Percentiles rank a stretch among this genome's conserved stretches.
Conservation (phyloP, 2,888 invertebrate species). For the Hypomecis punctinalis region DNA sequence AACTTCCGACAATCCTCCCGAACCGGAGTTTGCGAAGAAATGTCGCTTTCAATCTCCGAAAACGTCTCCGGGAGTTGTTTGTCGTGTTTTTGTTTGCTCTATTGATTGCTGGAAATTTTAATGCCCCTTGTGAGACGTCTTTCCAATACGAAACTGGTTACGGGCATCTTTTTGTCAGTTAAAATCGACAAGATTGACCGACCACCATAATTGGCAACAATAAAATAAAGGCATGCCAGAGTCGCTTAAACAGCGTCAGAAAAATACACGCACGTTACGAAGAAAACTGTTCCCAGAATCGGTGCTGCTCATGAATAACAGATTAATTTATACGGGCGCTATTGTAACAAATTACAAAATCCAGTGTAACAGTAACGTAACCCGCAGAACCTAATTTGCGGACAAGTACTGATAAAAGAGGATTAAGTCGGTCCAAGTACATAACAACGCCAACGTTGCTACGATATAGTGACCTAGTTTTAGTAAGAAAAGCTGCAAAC, state of each 20-base stretch:
- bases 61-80: conserved; percentile 53
- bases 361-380: conserved; percentile 6
- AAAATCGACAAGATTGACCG: conserved; percentile 33
- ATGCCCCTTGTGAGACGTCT: conserved; percentile 40
- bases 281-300: conserved; percentile 14
- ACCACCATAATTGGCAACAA: conserved; percentile 37
- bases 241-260: conserved; percentile 19
- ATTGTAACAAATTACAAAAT: conserved; percentile 8
- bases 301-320: background rate
- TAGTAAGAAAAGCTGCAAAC: conserved; percentile 23
- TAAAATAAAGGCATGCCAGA: conserved; percentile 37
- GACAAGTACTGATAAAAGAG: conserved; percentile 25
- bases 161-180: conserved; percentile 31
- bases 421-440: conserved; percentile 27
- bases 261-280: conserved; percentile 14
- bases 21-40: conserved; percentile 51
- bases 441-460: conserved; percentile 18
- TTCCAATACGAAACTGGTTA: conserved; percentile 25
- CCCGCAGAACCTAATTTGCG: conserved; percentile 30
- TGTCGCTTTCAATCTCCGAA: conserved; percentile 60
- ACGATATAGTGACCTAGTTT: conserved; percentile 26
- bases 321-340: background rate
- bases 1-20: conserved; percentile 61
- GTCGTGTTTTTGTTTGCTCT: conserved; percentile 54
- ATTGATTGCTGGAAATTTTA: conserved; percentile 47